phyloP scores from a whole-genome alignment of 2,797 vertebrate genomes.

The Fistularia commersonii region DNA sequence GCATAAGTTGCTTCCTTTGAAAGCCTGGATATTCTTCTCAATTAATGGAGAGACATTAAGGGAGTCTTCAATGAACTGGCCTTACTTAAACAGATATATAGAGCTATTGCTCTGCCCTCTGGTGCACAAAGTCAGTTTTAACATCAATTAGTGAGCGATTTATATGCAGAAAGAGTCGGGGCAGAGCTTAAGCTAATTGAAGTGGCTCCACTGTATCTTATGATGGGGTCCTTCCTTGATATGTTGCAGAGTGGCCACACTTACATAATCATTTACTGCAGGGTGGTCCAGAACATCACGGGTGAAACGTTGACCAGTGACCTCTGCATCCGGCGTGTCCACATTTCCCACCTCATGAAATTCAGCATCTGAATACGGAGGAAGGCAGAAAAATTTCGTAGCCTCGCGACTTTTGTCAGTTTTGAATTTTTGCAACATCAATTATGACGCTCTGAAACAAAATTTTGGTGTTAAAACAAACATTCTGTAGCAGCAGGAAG shows the following conservation, averaged over 20 bases:
- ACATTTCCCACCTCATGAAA: constrained; percentile 73
- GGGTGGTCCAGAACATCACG: constrained; percentile 84
- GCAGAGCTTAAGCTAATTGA: constrained; percentile 55
- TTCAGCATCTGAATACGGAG: constrained; percentile 70
- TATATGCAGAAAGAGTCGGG: constrained; percentile 67
- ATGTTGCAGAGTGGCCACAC: constrained; percentile 43
- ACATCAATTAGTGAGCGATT: constrained; percentile 79
- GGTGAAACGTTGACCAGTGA: constrained; percentile 74
- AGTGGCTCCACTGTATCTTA: constrained; percentile 48
- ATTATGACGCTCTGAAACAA: too few relatives aligned
- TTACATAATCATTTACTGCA: constrained; percentile 90
- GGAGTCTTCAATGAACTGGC: constrained; percentile 79
- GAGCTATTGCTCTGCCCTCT: constrained; percentile 77
- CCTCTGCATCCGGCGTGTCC: constrained; percentile 58
- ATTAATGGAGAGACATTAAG: constrained; percentile 78
- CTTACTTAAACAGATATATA: constrained; percentile 83
- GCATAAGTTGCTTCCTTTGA: constrained; percentile 73
- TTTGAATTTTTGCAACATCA: too few relatives aligned
- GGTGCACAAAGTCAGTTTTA: constrained; percentile 77
- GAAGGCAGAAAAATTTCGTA: background rate
- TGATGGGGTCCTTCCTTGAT: constrained; percentile 27
- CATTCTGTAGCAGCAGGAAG: too few relatives aligned
- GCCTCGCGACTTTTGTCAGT: too few relatives aligned
- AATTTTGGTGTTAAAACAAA: too few relatives aligned
- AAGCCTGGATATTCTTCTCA: constrained; percentile 76